Conservation (phyloP, 2,113 vertebrate genomes). For the Bubo blakistoni region DNA sequence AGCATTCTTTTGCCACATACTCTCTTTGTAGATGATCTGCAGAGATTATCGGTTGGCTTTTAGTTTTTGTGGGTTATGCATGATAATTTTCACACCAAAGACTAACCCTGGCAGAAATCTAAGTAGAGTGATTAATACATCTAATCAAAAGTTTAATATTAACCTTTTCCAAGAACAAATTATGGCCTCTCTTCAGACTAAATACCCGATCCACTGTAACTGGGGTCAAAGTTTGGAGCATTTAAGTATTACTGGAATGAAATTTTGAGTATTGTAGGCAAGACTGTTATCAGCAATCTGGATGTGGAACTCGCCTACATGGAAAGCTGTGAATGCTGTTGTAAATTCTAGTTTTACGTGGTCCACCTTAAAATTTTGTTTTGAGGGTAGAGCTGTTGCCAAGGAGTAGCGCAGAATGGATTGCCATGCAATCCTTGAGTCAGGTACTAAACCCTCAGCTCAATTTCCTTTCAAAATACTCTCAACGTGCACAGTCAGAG, state of each 20-base stretch:
- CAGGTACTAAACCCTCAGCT: not conserved
- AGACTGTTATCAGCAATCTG: not conserved
- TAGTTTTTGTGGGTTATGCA: not conserved
- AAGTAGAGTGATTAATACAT: not conserved
- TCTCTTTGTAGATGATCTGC: not conserved
- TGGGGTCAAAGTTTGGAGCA: not conserved
- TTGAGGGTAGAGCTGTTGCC: not conserved
- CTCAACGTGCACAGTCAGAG: accelerated
- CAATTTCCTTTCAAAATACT: not conserved
- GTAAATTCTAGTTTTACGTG: not conserved
- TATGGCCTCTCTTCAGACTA: not conserved
- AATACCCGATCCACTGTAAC: not conserved
- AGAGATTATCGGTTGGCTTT: not conserved
- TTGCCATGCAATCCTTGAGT: not conserved
- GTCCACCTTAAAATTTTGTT: not conserved
- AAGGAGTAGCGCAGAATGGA: not conserved
- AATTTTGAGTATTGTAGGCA: not conserved
- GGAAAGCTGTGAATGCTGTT: not conserved
- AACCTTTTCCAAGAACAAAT: not conserved
- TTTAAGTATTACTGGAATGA: not conserved
- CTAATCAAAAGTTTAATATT: not conserved
- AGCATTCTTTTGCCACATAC: constrained; percentile 46
- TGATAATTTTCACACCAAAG: not conserved
- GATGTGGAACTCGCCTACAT: not conserved
- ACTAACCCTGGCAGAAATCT: not conserved